Evolutionary conservation across 2,113 vertebrate species (phyloP), one percentile per base, ranked within the genome.

Genomic region (Microcebus griseorufus): DNA sequence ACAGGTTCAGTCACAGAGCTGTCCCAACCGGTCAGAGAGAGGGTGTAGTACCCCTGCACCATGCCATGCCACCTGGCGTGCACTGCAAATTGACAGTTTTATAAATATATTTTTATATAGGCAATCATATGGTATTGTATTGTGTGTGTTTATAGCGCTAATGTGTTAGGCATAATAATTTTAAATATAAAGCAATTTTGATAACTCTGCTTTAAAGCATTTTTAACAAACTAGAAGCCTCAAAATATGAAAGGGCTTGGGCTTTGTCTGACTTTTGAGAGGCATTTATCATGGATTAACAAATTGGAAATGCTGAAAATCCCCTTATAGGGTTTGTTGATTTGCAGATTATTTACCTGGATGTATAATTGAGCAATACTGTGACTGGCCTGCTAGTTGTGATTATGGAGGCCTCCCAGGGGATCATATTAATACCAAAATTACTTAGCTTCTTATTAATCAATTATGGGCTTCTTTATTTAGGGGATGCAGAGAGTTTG

Each of bases 381-480:
- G 85, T 93, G 86, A 95, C 83, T 98, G 94, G 70, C 94, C 83
- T 98, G 86, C 97, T 97, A 97, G 95, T 95, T 95, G 90, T 97
- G 96, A 95, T 97, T 98, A 96, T 88, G 94, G 88, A 48, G 86
- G 53, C 98, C 93, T 96, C 98, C 76, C 83, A 98, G 95, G 95
- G 85, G 69, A 9, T 62, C 87, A 86, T 97, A 97, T 97, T 98
- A 98, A 96, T 95, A 96, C 93, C 96, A 89, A 98, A 98, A 98
- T 98, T 98, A 96, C 98, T 98, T 97, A 87, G 95, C 97, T 98
- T 97, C 98, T 98, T 98, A 97, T 98, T 98, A 98, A 98, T 98
- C 96, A 98, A 97, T 98, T 98, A 98, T 85, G 88, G 86, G 64
- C 85, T 95, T 93, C 92, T 98, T 98, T 98, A 91, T 95, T 95